Evolutionary conservation across 2,888 invertebrate genomes (phyloP), one percentile per base, ranked within the genome.

Genomic region (Acleris holmiana): DNA sequence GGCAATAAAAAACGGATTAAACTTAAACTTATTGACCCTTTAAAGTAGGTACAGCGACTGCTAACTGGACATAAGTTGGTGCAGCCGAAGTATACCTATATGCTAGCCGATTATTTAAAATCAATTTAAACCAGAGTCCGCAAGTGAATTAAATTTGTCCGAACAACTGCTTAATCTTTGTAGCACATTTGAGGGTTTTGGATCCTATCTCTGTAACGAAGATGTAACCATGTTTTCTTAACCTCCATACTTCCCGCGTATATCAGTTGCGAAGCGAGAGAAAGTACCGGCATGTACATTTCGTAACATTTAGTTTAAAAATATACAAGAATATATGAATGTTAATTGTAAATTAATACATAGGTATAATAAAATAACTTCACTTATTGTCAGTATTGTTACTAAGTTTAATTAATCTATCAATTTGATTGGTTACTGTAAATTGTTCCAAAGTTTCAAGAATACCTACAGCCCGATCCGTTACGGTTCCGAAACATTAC

Each of bases 221-320:
- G 81, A 82, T 74, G 82, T 83, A 80, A 85, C 80, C 81, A 80
- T 91, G 89, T 91, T 91, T 83, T 90, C 81, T 84, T 91, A 90
- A 91, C 89, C 91, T 90, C 88, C 85, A 86, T 89, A 83, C 80
- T 81, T 77, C 80, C 76, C 77, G 78, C 79, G 78, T 76, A 74
- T 83, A 88, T 86, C 82, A 83, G 82, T 83, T 83, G 81, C 83
- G 82, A 85, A 84, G 81, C 79, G 79, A 88, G 86, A 87, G 88
- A 89, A 89, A 89, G 88, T 87, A 85, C 75, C 66, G 73, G 72
- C 76, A 79, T 75, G 74, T 73, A 76, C 76, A 86, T 90, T 86
- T 89, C 86, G 85, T 89, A 89, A 91, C 77, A 69, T 71, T 70
- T 71, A 74, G 78, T 78, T 83, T 83, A 79, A 79, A 80, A 84